A percentile compares a stretch with the other conserved stretches of the same genome.
These are phyloP conservation scores for Mylabris phalerata DNA, from an alignment of 1,140 invertebrate species.

Conservation along the genomic window DNA sequence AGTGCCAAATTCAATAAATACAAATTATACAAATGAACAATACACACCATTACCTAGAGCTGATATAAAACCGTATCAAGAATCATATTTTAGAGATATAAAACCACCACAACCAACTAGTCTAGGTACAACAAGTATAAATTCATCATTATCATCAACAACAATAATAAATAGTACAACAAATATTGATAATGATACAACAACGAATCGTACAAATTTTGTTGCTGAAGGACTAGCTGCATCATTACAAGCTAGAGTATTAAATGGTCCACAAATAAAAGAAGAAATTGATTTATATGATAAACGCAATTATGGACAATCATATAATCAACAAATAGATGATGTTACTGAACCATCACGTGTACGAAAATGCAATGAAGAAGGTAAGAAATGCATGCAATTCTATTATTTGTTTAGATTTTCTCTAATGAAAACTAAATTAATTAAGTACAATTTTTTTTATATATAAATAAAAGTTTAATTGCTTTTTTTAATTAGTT, in stretches of 20 bases:
- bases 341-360: conserved; percentile 46
- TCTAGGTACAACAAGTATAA: too few relatives aligned
- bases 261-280: conserved; percentile 45
- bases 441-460: too few relatives aligned
- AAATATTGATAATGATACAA: conserved; percentile 46
- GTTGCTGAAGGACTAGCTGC: conserved; percentile 67
- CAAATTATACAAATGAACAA: conserved; percentile 37
- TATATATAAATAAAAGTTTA: too few relatives aligned
- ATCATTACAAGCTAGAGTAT: conserved; percentile 68
- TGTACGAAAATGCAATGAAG: conserved; percentile 35
- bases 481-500: too few relatives aligned
- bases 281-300: conserved; percentile 36
- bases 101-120: conserved; percentile 43
- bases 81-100: conserved; percentile 60
- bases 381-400: conserved; percentile 31
- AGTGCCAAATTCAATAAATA: conserved; percentile 30
- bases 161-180: too few relatives aligned
- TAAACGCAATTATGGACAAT: neutral
- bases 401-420: neutral
- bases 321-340: too few relatives aligned
- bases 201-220: conserved; percentile 30
- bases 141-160: too few relatives aligned
- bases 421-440: neutral
- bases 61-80: conserved; percentile 66
- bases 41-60: conserved; percentile 60